Evolutionary conservation across 2,113 vertebrate species (phyloP).

Genomic region (Balaeniceps rex): DNA sequence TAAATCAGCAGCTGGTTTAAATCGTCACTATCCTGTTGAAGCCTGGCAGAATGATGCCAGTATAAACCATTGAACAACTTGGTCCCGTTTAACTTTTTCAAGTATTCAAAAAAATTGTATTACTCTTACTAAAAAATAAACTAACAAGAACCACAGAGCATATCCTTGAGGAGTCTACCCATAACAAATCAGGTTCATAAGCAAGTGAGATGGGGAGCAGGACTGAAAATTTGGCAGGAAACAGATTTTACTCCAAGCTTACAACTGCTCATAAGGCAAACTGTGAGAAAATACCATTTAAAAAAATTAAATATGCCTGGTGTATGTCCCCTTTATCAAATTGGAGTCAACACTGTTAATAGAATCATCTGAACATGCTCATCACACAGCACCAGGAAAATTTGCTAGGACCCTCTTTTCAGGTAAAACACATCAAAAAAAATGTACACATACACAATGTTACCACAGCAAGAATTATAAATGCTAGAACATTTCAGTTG

Average conservation of each 20-base stretch:
- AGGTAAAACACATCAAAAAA: not conserved
- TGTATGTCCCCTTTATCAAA: not conserved
- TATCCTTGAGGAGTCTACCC: not conserved
- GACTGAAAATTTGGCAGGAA: not conserved
- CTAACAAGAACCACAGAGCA: not conserved
- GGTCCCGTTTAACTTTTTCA: not conserved
- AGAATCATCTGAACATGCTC: not conserved
- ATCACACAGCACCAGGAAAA: not conserved
- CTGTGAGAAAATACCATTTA: not conserved
- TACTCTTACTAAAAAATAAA: not conserved
- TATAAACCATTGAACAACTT: not conserved
- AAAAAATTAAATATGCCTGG: not conserved
- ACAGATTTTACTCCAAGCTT: not conserved
- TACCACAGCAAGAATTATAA: not conserved
- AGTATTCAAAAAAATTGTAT: not conserved
- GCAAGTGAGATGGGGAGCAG: not conserved
- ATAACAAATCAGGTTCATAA: not conserved
- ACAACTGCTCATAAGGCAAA: not conserved
- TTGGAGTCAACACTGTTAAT: not conserved
- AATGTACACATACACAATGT: not conserved
- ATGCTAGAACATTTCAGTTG: not conserved
- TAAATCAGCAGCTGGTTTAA: not conserved
- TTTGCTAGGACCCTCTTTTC: not conserved
- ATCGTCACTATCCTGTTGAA: not conserved
- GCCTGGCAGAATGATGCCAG: not conserved